Evolutionary conservation across 2,888 invertebrate genomes (phyloP), one percentile per base, ranked within the genome.

Genomic region (Eilema griseolum): DNA sequence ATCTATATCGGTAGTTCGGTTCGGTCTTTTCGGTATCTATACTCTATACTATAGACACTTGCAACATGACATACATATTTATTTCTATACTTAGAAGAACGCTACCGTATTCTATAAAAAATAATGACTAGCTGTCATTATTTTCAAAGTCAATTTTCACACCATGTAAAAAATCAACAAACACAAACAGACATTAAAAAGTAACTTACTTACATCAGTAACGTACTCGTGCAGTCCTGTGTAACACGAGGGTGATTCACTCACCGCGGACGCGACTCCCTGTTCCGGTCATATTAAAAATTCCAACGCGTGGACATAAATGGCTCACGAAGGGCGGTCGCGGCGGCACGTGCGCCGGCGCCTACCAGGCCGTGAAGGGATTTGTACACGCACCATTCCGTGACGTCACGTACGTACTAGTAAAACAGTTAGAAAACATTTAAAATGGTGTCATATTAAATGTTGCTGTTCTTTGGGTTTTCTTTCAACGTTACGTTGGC

Each of bases 271-370:
- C 66, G 73, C 59, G 70, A 71, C 61, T 23, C 71, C 69, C 61
- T 76, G 74, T 81, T 75, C 77, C 74, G 75, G 76, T 79, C 73
- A 81, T 86, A 87, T 87, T 87, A 85, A 83, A 86, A 86, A 87
- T 86, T 86, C 87, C 86, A 67, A 69, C 83, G 81, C 86, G 85
- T 81, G 81, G 77, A 73, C 77, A 79, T 77, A 81, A 76, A 77
- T 70, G 80, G 77, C 67, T 79, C 76, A 71, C 77, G 77, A 78
- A 82, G 80, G 73, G 74, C 71, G 72, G 26, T 57, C 52, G 66
- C 69, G 28, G 14, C 52, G 69, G 70, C 65, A 76, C 81, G 82
- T 83, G 82, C 83, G 80, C 81, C 67, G 82, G 82, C 82, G 82
- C 80, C 73, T 74, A 61, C 31, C 57, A 67, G 71, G 14, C 74